Evolutionary conservation across 2,888 invertebrate species (phyloP), one percentile per base, ranked within the genome.

Genomic region (Empis stercorea): DNA sequence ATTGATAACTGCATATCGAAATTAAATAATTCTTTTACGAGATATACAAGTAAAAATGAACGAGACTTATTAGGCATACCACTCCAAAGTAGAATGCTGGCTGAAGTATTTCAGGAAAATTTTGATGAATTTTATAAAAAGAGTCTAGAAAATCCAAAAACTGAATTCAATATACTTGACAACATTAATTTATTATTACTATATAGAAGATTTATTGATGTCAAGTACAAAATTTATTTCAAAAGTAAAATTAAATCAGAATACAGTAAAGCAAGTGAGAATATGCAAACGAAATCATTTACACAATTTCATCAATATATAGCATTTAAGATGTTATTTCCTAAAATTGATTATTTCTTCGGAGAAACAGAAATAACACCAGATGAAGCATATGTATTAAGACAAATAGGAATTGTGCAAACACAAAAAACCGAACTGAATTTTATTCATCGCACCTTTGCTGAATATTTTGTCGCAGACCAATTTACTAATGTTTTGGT

Each of bases 361-460:
- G 32, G 16, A 13, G 23, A 46, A 14, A 15, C 41, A 23, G 36
- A 42, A 13, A 40, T 20, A 20, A 20, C 4, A 20, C 4, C 20
- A 4, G 20, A 20, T 20, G 4, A 20, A 20, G 20, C 3, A 5
- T 3, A 20, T 20, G 20, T 20, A 5, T 5, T 20, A 5, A 20
- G 5, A 20, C 20, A 20, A 20, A 20, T 20, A 20, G 20, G 20
- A 20, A 20, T 20, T 20, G 20, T 20, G 5, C 20, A 20, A 20
- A 4, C 20, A 20, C 20, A 20, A 4, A 20, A 20, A 4, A 20
- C 5, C 3, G 20, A 42, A 15, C 46, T 37, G 2, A 32, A 42
- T 34, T 46, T 46, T 13, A 34, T 46, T 23, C 46, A 46, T 42
- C 41, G 46, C 23, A 46, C 42, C 3, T 34, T 46, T 17, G 34